Conservation (phyloP, 2,888 invertebrate species). For the Horisme vitalbata region DNA sequence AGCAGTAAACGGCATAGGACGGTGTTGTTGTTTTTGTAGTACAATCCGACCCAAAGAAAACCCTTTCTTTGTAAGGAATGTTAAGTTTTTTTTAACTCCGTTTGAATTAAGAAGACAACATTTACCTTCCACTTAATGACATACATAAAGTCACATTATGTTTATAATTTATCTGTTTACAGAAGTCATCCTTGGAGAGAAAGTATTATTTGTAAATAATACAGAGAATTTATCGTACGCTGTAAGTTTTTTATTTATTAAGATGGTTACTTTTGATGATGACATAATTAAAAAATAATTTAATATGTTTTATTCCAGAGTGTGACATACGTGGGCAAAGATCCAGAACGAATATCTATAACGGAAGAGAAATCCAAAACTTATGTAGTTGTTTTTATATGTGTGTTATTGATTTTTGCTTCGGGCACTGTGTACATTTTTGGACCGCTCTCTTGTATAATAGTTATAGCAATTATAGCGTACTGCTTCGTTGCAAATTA, state of each 20-base stretch:
- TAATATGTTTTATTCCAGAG: conserved; percentile 51
- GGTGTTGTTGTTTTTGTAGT: no score
- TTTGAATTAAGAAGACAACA: no score
- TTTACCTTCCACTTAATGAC: not conserved
- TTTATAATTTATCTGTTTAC: conserved; percentile 42
- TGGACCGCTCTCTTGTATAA: conserved; percentile 49
- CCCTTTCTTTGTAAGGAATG: no score
- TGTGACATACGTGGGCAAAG: conserved; percentile 51
- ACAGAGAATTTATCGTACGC: conserved; percentile 58
- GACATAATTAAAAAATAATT: conserved; percentile 10
- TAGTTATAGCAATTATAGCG: conserved; percentile 35
- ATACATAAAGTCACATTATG: not conserved
- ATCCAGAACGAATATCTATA: conserved; percentile 49
- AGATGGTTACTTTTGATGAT: conserved; percentile 2
- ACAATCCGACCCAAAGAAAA: no score
- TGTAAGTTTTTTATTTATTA: conserved; percentile 46
- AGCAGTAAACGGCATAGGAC: no score
- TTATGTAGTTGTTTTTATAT: conserved; percentile 43
- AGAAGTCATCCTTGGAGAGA: conserved; percentile 69
- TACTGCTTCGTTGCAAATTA: conserved; percentile 18
- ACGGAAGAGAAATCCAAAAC: conserved; percentile 41
- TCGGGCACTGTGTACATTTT: conserved; percentile 44
- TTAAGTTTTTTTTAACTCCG: no score
- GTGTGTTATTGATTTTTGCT: conserved; percentile 50
- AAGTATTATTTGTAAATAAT: conserved; percentile 61